A percentile compares a stretch with the other conserved stretches of the same genome.
Evolutionary conservation across 2,113 vertebrate species (phyloP).

Genomic region (Mirza zaza): DNA sequence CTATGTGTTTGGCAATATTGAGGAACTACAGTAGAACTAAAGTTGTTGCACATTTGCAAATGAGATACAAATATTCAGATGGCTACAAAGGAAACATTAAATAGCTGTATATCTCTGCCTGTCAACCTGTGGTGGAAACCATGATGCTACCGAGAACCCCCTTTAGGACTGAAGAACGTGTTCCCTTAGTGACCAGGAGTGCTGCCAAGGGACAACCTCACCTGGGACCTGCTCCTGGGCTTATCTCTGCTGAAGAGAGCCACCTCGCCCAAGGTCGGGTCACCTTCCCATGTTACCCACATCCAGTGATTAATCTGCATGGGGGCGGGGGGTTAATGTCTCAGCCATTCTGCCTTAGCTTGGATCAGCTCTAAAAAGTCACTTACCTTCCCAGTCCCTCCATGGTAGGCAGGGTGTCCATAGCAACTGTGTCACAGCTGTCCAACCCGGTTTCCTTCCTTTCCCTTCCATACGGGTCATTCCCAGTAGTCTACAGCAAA

Average conservation of each 20-base stretch:
- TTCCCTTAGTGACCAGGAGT: not conserved
- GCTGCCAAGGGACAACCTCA: not conserved
- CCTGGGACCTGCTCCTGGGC: not conserved
- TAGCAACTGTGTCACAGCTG: not conserved
- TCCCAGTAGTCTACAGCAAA: not conserved
- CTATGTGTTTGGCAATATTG: not conserved
- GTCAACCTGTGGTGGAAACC: not conserved
- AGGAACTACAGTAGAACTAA: not conserved
- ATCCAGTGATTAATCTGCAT: not conserved
- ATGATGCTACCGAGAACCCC: too few relatives aligned
- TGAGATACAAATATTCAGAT: not conserved
- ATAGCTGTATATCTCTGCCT: not conserved
- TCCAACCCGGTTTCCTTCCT: not conserved
- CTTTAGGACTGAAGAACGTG: too few relatives aligned
- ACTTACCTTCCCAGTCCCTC: not conserved
- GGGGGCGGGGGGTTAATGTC: not conserved
- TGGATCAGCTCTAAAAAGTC: not conserved
- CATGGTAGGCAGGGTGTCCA: not conserved
- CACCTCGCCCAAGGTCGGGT: not conserved
- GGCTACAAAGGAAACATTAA: not conserved
- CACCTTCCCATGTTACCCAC: not conserved
- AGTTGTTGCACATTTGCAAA: not conserved
- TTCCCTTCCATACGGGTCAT: accelerated
- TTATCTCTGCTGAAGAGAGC: not conserved
- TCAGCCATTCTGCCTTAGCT: not conserved